Conservation (phyloP, 2,888 invertebrate species). For the Acrobasis consociella region DNA sequence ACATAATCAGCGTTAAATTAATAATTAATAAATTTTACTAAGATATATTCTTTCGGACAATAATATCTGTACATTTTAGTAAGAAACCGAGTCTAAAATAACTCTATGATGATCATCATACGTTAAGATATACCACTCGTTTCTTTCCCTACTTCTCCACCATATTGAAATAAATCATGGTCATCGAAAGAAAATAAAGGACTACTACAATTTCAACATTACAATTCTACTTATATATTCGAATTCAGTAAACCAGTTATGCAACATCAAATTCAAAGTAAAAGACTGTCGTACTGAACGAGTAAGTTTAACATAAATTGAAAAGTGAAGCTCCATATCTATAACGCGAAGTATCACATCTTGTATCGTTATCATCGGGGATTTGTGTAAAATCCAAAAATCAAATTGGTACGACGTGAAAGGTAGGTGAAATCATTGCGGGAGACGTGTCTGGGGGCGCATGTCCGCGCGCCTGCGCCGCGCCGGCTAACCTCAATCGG, state of each 20-base stretch:
- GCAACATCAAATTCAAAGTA: background rate
- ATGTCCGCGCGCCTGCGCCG: conserved; percentile 73
- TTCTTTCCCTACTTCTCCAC: too few relatives aligned
- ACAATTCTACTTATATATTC: too few relatives aligned
- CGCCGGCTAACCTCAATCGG: conserved; percentile 73
- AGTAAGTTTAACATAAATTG: background rate
- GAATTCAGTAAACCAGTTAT: background rate
- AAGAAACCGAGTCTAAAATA: too few relatives aligned
- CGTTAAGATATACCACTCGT: too few relatives aligned
- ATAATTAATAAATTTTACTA: too few relatives aligned
- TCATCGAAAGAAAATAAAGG: too few relatives aligned
- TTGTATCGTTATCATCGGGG: conserved; percentile 15
- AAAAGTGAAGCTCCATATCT: background rate
- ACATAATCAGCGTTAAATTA: too few relatives aligned
- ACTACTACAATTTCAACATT: too few relatives aligned
- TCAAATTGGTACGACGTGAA: conserved; percentile 55
- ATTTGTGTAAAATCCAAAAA: conserved; percentile 48
- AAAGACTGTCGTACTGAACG: background rate
- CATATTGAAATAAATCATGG: too few relatives aligned
- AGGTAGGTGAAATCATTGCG: conserved; percentile 78
- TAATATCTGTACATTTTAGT: too few relatives aligned
- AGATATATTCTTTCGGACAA: too few relatives aligned
- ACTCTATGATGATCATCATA: too few relatives aligned
- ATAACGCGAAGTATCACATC: background rate
- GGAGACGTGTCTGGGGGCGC: conserved; percentile 48